Base-by-base conservation (phyloP, 2,797 vertebrate species). In the Tragopan temminckii region DNA sequence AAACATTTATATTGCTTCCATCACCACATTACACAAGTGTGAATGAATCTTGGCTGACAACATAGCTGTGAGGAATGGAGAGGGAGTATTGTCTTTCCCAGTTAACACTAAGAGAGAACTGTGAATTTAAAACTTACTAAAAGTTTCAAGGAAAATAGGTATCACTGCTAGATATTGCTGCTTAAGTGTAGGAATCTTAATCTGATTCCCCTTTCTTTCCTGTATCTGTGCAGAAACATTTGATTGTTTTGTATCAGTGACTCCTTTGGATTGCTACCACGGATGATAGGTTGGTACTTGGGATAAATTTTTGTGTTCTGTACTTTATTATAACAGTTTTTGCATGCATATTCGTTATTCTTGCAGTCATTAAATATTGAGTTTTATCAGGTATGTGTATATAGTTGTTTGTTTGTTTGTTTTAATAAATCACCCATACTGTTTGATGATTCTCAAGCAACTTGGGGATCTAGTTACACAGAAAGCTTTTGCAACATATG, bases 1-100 rank as follows among this genome's bases (percentile, higher is more conserved):
- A 91, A 94, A 88, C 69, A 79, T 89, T 94, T 91, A 29, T 80
- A 72, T 95, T 88, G 87, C 64, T 89, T 83, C 76, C 82, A 61
- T 92, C 87, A 77, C 35, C 69, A 85, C 46, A 29, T 78, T 68
- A 80, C 35, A 58, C 20, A 61, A 91, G 89, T 93, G 93, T 84
- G 87, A 94, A 91, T 64, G 77, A 76, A 74, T 61, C 80, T 95
- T 94, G 82, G 62, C 66, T 79, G 59, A 70, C 55, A 89, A 76
- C 43, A 48, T 16, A 59, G 55, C 43, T 76, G 38, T 48, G 74
- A 91, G 70, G 35, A 83, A 59, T 75, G 59, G 40, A 92, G n/a
- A 66, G 21, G 45, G 46, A 53, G 63, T 63, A 69, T 78, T 93
- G 31, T 75, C 58, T 90, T 92, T 42, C 16, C 24, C 13, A 18